Conservation (phyloP, 2,888 invertebrate genomes). For the Agrochola macilenta region DNA sequence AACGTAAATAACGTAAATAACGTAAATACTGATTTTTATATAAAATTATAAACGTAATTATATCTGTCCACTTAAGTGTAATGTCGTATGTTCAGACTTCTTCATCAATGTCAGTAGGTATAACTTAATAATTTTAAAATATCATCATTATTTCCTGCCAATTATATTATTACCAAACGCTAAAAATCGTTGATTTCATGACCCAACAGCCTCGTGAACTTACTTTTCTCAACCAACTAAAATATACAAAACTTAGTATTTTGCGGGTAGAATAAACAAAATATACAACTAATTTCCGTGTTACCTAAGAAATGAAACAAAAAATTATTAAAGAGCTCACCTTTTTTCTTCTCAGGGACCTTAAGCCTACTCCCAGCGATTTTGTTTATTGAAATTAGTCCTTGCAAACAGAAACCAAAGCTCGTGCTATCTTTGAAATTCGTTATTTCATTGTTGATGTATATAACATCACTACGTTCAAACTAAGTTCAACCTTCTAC, state of each 20-base stretch:
- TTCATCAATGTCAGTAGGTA: no score
- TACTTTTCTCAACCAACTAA: slow-evolving; percentile 69
- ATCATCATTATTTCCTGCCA: no score
- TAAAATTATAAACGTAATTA: background rate
- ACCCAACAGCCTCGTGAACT: slow-evolving; percentile 41
- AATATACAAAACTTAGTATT: slow-evolving; percentile 69
- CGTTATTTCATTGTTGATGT: background rate
- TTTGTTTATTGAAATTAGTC: background rate
- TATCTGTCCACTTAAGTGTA: no score
- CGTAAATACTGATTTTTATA: background rate
- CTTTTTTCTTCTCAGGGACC: background rate
- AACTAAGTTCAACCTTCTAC: background rate
- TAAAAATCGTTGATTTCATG: background rate
- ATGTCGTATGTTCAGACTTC: no score
- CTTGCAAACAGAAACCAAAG: background rate
- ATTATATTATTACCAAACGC: no score
- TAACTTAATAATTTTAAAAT: no score
- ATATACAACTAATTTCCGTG: slow-evolving; percentile 32
- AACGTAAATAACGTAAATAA: no score
- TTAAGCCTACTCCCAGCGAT: background rate
- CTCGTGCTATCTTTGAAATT: background rate
- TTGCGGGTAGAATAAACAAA: slow-evolving; percentile 55
- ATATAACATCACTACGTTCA: background rate
- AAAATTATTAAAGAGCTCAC: background rate
- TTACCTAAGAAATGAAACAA: slow-evolving; percentile 26